Conservation (phyloP, 2,888 invertebrate genomes). For the Plusia festucae region DNA sequence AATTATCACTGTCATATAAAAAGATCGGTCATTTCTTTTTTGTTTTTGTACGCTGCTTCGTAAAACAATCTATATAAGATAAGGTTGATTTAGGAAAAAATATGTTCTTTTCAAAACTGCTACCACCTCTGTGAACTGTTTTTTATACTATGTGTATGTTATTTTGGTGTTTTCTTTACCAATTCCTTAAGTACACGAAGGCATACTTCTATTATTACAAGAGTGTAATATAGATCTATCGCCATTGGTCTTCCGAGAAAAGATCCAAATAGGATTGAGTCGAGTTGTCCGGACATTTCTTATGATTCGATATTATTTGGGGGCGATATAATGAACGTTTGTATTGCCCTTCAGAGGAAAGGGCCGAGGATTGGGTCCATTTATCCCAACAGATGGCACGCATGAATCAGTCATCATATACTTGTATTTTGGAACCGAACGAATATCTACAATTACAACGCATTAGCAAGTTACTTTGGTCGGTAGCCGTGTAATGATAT, state of each 20-base stretch:
- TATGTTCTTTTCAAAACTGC: too few species aligned
- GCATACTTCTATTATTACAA: neutral
- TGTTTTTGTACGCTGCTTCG: too few species aligned
- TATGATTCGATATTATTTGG: conserved; percentile 9
- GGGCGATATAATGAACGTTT: conserved; percentile 5
- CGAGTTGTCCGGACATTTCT: conserved; percentile 7
- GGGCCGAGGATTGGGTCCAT: conserved; percentile 6
- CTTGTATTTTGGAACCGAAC: neutral
- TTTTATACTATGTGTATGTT: too few species aligned
- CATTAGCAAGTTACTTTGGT: neutral
- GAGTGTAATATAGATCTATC: neutral
- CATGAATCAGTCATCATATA: conserved; percentile 2
- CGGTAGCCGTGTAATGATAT: neutral
- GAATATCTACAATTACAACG: neutral
- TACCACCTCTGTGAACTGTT: too few species aligned
- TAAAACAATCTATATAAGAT: too few species aligned
- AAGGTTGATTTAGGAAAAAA: too few species aligned
- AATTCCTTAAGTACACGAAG: too few species aligned
- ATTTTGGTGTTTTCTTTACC: too few species aligned
- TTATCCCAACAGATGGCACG: conserved; percentile 5
- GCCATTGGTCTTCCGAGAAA: neutral
- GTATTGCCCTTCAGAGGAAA: neutral
- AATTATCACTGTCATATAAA: too few species aligned
- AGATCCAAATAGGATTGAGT: conserved; percentile 6
- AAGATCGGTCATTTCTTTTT: too few species aligned